phyloP scores from a whole-genome alignment of 2,888 invertebrate species.

The Rhagium mordax region DNA sequence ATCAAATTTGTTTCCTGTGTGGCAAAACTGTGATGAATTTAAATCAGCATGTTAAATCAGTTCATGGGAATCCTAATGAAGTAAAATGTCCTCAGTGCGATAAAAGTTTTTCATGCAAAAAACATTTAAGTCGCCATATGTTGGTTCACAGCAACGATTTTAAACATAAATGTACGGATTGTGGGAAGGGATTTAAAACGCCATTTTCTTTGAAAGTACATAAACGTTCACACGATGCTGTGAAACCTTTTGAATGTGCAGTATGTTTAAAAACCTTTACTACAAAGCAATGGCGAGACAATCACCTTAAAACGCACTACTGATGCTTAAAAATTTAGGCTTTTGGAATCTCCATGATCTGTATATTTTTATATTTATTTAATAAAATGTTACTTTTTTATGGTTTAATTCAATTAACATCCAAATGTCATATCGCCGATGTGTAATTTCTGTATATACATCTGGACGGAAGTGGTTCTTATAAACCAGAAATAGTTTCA shows the following conservation, averaged over 20 bases:
- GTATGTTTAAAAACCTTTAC: conserved; percentile 64
- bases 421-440: neutral
- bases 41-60: conserved; percentile 42
- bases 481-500: too few species aligned
- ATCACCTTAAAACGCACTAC: conserved; percentile 71
- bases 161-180: conserved; percentile 70
- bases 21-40: conserved; percentile 59
- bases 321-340: neutral
- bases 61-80: conserved; percentile 44
- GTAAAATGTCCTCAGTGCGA: conserved; percentile 50
- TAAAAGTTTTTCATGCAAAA: conserved; percentile 52
- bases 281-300: conserved; percentile 63
- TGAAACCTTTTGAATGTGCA: conserved; percentile 60
- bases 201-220: conserved; percentile 53
- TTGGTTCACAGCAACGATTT: conserved; percentile 68
- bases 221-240: conserved; percentile 52
- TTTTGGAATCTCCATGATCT: neutral
- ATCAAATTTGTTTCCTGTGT: conserved; percentile 65
- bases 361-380: neutral
- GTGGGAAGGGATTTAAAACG: conserved; percentile 69
- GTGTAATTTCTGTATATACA: too few species aligned
- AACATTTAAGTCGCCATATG: conserved; percentile 51
- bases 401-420: neutral
- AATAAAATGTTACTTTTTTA: neutral
- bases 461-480: too few species aligned